Base-by-base conservation (phyloP, 2,888 invertebrate genomes). In the Xestia rhomboidea region DNA sequence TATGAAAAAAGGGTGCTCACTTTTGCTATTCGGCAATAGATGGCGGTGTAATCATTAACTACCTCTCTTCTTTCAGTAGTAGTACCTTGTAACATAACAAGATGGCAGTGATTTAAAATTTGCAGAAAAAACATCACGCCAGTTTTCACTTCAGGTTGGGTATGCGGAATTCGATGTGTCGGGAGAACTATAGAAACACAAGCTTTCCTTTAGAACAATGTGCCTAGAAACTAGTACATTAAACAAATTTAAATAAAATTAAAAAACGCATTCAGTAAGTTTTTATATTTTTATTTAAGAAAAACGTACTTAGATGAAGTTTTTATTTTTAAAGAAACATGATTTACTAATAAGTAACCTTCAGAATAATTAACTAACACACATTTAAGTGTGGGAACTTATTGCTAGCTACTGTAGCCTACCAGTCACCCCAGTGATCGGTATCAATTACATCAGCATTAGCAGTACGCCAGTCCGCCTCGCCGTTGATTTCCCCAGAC, bases 401-500 rank as follows among this genome's bases (percentile, higher is more conserved):
- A 57, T 71, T 38, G 85, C 87, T 64, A 18, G 84, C 88, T 90
- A 85, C 82, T 76, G 21, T 49, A 21, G n/a, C 6, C 54, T n/a
- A 46, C 70, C 68, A 68, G 75, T 46, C 84, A 89, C 88, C 87
- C 87, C 82, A 81, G 81, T 84, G 80, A 68, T 78, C 68, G 38
- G 85, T 92, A 92, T 94, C 93, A 93, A 93, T 94, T 94, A 93
- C 93, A 90, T 85, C 81, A 83, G 41, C 85, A 85, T 88, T 85
- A 87, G 54, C 81, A 83, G 83, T 77, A 77, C 73, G 62, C 71
- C 72, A 75, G 81, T 85, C 77, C 84, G 77, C 80, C 70, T 76
- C 63, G 71, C 69, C 79, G 83, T 80, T 93, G 94, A 96, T 95
- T 95, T 96, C 96, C 96, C 96, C 83, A 85, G 95, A 89, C 91